A percentile compares a stretch with the other conserved stretches of the same genome.
Evolutionary conservation across 64 coral and sea anemone genomes (phyloP).

Genomic region (Stylophora pistillata): DNA sequence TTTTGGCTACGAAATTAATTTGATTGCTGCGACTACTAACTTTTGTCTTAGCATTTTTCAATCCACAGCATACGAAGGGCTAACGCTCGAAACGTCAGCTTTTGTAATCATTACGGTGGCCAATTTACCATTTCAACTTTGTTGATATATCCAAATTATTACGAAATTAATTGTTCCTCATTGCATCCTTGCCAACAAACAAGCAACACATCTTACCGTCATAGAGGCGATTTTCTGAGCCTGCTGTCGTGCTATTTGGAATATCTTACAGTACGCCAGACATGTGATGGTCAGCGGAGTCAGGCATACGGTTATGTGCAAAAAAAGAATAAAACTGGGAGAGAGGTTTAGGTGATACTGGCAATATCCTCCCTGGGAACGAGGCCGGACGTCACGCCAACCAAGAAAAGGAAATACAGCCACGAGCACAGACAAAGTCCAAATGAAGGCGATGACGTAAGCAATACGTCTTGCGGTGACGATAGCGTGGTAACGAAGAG

Average conservation of each 20-base stretch:
- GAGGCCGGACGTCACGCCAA: slow-evolving; percentile 63
- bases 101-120: no score
- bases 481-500: slow-evolving; percentile 67
- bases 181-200: not conserved
- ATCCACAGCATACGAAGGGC: no score
- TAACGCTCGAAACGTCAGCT: no score
- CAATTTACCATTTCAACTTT: no score
- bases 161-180: no score
- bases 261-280: slow-evolving; percentile 78
- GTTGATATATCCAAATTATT: no score
- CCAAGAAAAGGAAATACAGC: slow-evolving; percentile 72
- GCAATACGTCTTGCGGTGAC: slow-evolving; percentile 59
- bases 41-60: no score
- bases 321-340: slow-evolving; percentile 69
- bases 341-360: slow-evolving; percentile 88
- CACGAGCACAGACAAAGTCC: slow-evolving; percentile 63
- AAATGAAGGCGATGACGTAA: slow-evolving; percentile 58
- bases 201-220: slow-evolving; percentile 30
- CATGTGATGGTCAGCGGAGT: slow-evolving; percentile 75
- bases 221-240: slow-evolving; percentile 68
- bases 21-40: no score
- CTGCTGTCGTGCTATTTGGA: slow-evolving; percentile 72
- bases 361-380: slow-evolving; percentile 63
- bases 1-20: no score
- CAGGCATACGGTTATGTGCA: slow-evolving; percentile 75